phyloP scores from a whole-genome alignment of 1,140 invertebrate species.

The Proctacanthus coquilletti region DNA sequence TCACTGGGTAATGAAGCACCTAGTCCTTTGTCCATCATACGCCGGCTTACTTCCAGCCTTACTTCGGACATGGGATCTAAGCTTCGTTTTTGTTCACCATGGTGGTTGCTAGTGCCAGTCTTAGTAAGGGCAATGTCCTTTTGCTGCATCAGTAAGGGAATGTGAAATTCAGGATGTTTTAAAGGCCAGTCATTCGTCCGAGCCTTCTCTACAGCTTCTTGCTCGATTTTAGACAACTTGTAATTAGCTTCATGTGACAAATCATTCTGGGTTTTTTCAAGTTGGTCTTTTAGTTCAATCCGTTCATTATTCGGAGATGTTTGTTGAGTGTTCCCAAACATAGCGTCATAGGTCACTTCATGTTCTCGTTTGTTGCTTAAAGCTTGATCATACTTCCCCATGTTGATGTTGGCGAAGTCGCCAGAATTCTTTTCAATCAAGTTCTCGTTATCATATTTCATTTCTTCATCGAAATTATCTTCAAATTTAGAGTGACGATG shows the following conservation, averaged over 20 bases:
- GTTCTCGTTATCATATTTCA: too few relatives aligned
- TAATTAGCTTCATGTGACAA: constrained; percentile 24
- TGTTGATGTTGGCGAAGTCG: too few relatives aligned
- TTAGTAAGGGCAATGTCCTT: too few relatives aligned
- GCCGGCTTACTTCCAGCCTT: constrained; percentile 20
- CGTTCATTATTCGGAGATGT: too few relatives aligned
- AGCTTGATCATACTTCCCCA: too few relatives aligned
- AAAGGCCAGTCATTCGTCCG: not conserved
- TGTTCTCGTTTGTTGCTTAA: too few relatives aligned
- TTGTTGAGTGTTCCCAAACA: too few relatives aligned
- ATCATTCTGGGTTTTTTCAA: constrained; percentile 10
- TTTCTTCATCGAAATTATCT: too few relatives aligned
- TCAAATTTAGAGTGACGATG: too few relatives aligned
- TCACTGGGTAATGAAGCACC: constrained; percentile 22
- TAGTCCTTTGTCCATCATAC: constrained; percentile 18
- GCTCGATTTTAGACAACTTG: constrained; percentile 24
- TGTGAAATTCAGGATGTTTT: not conserved
- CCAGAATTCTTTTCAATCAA: too few relatives aligned
- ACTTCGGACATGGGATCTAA: constrained; percentile 24
- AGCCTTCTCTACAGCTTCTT: constrained; percentile 13
- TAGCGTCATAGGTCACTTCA: too few relatives aligned
- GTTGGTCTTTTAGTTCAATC: constrained; percentile 7
- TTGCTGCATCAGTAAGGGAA: not conserved
- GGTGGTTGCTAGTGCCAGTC: too few relatives aligned
- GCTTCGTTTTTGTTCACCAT: constrained; percentile 11